These are phyloP conservation scores for Philotrypesis tridentata DNA, from an alignment of 1,140 invertebrate species.

Conservation along the genomic window DNA sequence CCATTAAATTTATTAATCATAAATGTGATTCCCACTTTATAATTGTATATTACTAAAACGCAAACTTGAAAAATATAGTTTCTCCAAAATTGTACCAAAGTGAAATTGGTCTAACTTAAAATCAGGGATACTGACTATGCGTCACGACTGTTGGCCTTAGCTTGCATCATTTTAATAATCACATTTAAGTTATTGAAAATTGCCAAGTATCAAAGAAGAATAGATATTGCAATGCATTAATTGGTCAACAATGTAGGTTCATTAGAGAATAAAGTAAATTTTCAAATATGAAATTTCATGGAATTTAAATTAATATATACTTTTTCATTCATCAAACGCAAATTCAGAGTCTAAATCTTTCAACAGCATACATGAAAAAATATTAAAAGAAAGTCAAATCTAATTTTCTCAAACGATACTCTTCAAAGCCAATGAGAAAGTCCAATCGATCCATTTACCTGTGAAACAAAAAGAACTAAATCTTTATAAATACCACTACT, in stretches of 20 bases:
- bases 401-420: not conserved
- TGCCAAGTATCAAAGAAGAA: not conserved
- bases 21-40: not conserved
- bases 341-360: not conserved
- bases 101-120: slow-evolving; percentile 39
- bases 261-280: not conserved
- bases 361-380: not conserved
- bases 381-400: not conserved
- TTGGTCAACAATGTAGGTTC: not conserved
- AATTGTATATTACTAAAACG: slow-evolving; percentile 18
- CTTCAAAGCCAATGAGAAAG: too few species aligned
- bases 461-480: too few species aligned
- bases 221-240: not conserved
- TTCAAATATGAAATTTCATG: slow-evolving; percentile 29
- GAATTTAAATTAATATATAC: not conserved
- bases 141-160: slow-evolving; percentile 13
- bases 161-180: slow-evolving; percentile 16
- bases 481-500: too few species aligned
- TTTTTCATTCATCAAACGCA: not conserved
- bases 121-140: slow-evolving; percentile 22
- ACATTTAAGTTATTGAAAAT: not conserved
- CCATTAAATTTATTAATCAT: not conserved
- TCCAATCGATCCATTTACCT: too few species aligned
- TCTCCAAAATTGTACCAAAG: slow-evolving; percentile 38
- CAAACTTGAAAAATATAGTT: slow-evolving; percentile 11